Percentiles rank a stretch among this genome's conserved stretches.
phyloP scores from a whole-genome alignment of 1,140 invertebrate genomes.

The Zaprionus taronus region DNA sequence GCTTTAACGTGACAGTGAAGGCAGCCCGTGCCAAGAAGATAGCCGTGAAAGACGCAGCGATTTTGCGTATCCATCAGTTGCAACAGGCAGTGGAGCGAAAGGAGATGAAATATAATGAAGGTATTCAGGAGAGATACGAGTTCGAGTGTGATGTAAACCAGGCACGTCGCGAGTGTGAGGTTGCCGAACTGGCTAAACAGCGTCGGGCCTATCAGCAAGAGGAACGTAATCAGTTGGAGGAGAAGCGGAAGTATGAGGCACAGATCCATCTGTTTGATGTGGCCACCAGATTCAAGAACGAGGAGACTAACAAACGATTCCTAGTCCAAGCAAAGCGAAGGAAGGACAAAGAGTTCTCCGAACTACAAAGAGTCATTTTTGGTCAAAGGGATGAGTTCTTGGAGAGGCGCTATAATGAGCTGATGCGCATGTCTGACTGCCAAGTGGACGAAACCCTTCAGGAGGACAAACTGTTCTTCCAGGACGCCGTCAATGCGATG shows the following conservation, averaged over 20 bases:
- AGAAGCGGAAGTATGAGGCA: constrained; percentile 10
- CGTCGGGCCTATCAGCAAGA: constrained; percentile 49
- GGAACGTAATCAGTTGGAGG: background rate
- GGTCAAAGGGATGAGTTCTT: constrained; percentile 55
- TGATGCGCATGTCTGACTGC: constrained; percentile 49
- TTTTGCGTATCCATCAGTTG: background rate
- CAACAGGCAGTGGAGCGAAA: constrained; percentile 17
- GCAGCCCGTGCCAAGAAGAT: background rate
- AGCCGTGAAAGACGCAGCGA: background rate
- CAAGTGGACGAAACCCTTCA: constrained; percentile 40
- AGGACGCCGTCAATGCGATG: constrained; percentile 47
- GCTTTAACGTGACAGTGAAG: constrained; percentile 41
- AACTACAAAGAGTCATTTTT: constrained; percentile 33
- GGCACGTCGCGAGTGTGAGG: constrained; percentile 49
- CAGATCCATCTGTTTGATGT: constrained; percentile 54
- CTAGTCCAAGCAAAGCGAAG: background rate
- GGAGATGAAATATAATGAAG: constrained; percentile 1
- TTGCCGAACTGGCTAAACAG: constrained; percentile 32
- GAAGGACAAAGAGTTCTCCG: constrained; percentile 8
- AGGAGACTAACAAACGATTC: constrained; percentile 51
- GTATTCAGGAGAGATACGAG: background rate
- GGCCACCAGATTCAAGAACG: constrained; percentile 51
- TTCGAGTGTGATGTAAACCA: constrained; percentile 49
- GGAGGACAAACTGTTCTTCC: constrained; percentile 57
- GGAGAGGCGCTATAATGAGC: constrained; percentile 24